phyloP scores from a whole-genome alignment of 2,888 invertebrate species.

The Bibio marci region DNA sequence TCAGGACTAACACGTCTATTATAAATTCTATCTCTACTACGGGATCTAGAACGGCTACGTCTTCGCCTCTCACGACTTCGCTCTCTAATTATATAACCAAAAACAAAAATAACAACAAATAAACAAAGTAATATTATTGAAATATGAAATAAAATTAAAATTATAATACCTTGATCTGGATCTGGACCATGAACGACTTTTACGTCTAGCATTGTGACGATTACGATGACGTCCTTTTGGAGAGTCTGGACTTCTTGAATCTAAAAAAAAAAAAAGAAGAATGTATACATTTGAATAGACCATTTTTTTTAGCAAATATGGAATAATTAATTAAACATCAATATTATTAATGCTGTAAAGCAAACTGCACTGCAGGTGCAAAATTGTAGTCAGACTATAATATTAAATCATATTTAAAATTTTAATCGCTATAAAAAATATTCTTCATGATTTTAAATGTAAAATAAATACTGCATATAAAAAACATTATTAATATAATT shows the following conservation, averaged over 20 bases:
- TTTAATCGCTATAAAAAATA: too few species aligned
- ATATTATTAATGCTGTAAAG: too few species aligned
- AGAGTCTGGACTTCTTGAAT: conserved; percentile 15
- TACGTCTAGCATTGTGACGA: conserved; percentile 19
- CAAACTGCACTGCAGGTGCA: too few species aligned
- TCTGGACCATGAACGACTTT: conserved; percentile 20
- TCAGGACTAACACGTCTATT: conserved; percentile 18
- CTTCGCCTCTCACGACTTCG: conserved; percentile 2
- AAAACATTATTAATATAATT: too few species aligned
- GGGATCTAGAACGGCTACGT: conserved; percentile 19
- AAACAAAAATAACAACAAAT: too few species aligned
- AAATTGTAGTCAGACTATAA: too few species aligned
- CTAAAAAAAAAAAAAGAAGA: conserved; percentile 4
- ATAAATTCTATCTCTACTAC: conserved; percentile 23
- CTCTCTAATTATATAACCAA: neutral
- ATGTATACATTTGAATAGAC: neutral
- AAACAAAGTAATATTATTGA: too few species aligned
- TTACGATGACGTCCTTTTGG: conserved; percentile 12
- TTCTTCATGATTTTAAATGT: too few species aligned
- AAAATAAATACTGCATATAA: too few species aligned
- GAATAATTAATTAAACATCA: too few species aligned
- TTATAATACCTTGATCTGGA: conserved; percentile 20
- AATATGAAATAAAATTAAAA: too few species aligned
- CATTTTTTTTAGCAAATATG: neutral
- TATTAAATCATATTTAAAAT: too few species aligned